phyloP scores from a whole-genome alignment of 2,888 invertebrate genomes.

The Caenorhabditis japonica region DNA sequence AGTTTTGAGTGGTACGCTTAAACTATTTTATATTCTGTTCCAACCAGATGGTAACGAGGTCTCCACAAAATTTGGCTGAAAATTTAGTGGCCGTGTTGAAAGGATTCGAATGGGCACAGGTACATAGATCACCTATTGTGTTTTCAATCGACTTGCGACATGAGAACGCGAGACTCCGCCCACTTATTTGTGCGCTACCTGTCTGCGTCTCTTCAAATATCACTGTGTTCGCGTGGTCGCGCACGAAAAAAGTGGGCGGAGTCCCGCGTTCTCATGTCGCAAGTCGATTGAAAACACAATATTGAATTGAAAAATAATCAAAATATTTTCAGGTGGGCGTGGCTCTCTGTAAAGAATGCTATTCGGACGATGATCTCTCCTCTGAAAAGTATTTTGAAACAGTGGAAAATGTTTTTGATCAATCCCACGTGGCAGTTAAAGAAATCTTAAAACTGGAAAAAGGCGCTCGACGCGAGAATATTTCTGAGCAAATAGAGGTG shows the following conservation, averaged over 20 bases:
- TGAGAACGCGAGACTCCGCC: too few relatives aligned
- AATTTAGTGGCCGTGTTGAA: slow-evolving; percentile 45
- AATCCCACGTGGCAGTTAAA: slow-evolving; percentile 14
- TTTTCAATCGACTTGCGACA: too few relatives aligned
- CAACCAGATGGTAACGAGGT: slow-evolving; percentile 54
- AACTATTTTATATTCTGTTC: background rate
- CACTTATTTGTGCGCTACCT: too few relatives aligned
- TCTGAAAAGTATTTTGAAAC: slow-evolving; percentile 20
- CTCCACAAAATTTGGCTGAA: slow-evolving; percentile 51
- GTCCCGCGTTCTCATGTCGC: too few relatives aligned
- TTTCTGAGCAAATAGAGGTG: slow-evolving; percentile 1
- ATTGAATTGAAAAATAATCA: too few relatives aligned
- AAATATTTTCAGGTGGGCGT: slow-evolving; percentile 37
- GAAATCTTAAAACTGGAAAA: slow-evolving; percentile 17
- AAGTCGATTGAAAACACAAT: too few relatives aligned
- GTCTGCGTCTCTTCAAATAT: too few relatives aligned
- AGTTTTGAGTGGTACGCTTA: background rate
- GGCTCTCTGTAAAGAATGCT: slow-evolving; percentile 32
- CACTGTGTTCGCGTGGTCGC: too few relatives aligned
- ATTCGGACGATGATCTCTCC: slow-evolving; percentile 26
- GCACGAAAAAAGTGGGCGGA: too few relatives aligned
- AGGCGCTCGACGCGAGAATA: slow-evolving; percentile 15
- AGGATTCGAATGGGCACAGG: slow-evolving; percentile 56
- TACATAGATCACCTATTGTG: too few relatives aligned
- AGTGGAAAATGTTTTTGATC: slow-evolving; percentile 6